Evolutionary conservation across 2,113 vertebrate genomes (phyloP).

Genomic region (Callipepla squamata): DNA sequence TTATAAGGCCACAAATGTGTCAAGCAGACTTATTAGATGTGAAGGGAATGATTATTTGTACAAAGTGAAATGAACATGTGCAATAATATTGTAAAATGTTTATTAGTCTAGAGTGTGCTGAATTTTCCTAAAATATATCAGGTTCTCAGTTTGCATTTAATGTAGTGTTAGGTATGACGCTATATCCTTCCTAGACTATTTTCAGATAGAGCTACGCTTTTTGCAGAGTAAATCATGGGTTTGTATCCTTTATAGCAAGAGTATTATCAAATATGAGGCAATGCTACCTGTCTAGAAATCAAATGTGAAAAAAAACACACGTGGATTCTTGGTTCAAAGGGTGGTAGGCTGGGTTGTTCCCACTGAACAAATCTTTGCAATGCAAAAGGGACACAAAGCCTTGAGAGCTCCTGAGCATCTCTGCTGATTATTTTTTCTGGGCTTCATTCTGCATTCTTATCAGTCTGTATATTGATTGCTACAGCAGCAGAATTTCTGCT

Average conservation of each 20-base stretch:
- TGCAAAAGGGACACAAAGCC: not conserved
- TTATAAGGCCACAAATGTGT: slow-evolving; percentile 86
- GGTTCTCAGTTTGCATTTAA: slow-evolving; percentile 89
- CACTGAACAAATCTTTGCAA: not conserved
- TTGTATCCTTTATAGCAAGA: slow-evolving; percentile 75
- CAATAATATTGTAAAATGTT: slow-evolving; percentile 90
- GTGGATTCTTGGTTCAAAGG: not conserved
- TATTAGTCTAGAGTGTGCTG: slow-evolving; percentile 89
- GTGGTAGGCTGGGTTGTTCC: accelerated
- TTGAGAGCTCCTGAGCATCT: not conserved
- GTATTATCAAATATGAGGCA: slow-evolving; percentile 64
- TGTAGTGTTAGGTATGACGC: slow-evolving; percentile 89
- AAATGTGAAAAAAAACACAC: not conserved
- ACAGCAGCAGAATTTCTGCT: not conserved
- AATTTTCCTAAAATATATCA: slow-evolving; percentile 90
- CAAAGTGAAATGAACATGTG: slow-evolving; percentile 88
- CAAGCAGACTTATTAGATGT: slow-evolving; percentile 90
- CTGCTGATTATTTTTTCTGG: not conserved
- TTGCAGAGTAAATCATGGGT: slow-evolving; percentile 78
- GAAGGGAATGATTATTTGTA: slow-evolving; percentile 88
- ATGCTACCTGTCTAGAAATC: slow-evolving; percentile 62
- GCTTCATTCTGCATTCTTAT: not conserved
- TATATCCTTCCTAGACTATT: slow-evolving; percentile 87
- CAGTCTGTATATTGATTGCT: not conserved
- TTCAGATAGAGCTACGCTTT: slow-evolving; percentile 81